Evolutionary conservation across 2,797 vertebrate genomes (phyloP), one percentile per base, ranked within the genome.

Genomic region (Megalops cyprinoides): DNA sequence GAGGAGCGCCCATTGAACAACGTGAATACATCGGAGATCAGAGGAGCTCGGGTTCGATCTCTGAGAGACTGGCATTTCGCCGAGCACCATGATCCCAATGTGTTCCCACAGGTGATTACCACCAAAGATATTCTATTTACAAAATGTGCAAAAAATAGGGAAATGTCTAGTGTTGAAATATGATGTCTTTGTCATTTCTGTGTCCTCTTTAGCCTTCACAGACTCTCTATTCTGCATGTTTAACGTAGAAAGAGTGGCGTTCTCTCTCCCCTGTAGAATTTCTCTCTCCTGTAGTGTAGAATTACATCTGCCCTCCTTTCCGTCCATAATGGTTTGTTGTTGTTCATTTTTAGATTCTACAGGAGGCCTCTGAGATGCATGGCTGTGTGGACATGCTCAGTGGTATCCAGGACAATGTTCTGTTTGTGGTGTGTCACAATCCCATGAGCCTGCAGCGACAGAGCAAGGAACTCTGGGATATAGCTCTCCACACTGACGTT

Each of bases 401-500:
- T 85, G 91, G 93, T 81, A 92, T 84, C 14, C 93, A 92, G 78
- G 95, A 97, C 88, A 95, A 95, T 81, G 91, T 91, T 12, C 80
- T 96, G 15, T 95, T 98, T 44, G 10, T 98, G 75, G 89, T 97
- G 79, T 96, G 98, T 85, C 97, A 99, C 88, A 97, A 97, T 87
- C 97, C 97, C 55, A 96, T 96, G 94, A 95, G 93, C 86, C 74
- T 67, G 0, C 53, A 91, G 49, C 90, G 79, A 37, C 90, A 93
- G 76, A 94, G 91, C 78, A 90, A 86, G 42, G 94, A 97, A 83
- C 84, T 86, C 25, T 99, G 97, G 97, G 85, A 94, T 31, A 77
- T 90, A 62, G 89, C 91, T 28, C 91, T 99, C 67, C 96, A 98
- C 87, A 97, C 97, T 14, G 90, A 98, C 46, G 95, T 98, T 85